Conservation (phyloP, 2,113 vertebrate genomes). For the Isichthys henryi region DNA sequence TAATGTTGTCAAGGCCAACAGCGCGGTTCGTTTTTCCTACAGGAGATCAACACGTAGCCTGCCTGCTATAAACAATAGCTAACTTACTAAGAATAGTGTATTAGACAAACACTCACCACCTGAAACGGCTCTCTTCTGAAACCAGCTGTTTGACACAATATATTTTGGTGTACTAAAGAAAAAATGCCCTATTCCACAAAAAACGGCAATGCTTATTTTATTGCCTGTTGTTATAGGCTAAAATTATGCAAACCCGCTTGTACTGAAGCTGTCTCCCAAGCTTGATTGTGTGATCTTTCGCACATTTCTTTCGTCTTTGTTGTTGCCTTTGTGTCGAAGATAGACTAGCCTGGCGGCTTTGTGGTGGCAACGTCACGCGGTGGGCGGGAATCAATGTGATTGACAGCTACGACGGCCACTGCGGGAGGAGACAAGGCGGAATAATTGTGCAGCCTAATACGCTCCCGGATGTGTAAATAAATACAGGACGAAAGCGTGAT, state of each 20-base stretch:
- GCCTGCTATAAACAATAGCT: background rate
- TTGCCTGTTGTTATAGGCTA: background rate
- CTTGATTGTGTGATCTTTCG: constrained; percentile 28
- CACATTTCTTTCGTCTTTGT: constrained; percentile 56
- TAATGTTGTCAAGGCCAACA: constrained; percentile 1
- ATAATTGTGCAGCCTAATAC: constrained; percentile 16
- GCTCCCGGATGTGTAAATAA: constrained; percentile 81
- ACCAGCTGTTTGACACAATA: constrained; percentile 35
- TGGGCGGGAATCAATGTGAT: constrained; percentile 45
- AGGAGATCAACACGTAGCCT: constrained; percentile 3
- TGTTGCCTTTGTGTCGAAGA: constrained; percentile 62
- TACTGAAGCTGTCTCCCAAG: background rate
- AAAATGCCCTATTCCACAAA: constrained; percentile 6
- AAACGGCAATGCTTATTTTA: background rate
- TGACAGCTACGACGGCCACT: constrained; percentile 45
- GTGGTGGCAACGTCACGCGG: constrained; percentile 48
- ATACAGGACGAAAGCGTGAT: constrained; percentile 50
- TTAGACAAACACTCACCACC: constrained; percentile 53
- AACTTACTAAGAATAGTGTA: background rate
- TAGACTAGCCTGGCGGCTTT: constrained; percentile 56
- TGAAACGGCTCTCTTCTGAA: constrained; percentile 42
- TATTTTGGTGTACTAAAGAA: constrained; percentile 26
- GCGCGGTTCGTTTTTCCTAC: background rate
- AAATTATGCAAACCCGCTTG: background rate
- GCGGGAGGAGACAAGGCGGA: constrained; percentile 19